Evolutionary conservation across 2,113 vertebrate species (phyloP), one percentile per base, ranked within the genome.

Genomic region (Pseudopodoces humilis): DNA sequence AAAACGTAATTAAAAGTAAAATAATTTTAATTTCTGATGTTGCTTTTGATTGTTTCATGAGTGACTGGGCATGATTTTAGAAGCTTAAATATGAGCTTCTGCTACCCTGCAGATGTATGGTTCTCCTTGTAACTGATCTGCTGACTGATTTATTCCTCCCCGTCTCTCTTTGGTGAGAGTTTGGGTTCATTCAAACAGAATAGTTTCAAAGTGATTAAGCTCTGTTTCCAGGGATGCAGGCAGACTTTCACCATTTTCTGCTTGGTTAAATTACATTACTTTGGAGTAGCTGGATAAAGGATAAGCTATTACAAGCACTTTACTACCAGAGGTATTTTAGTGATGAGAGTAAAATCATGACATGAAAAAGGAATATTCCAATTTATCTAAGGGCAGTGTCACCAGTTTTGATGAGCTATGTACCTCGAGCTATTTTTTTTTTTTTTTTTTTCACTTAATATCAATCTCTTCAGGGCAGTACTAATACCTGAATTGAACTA

Each of bases 221-320:
- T 63, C 39, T 5, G 7, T 88, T 87, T 91, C 46, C 59, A 60
- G 59, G 72, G 41, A 43, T 92, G 59, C 35, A 49, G 20, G 58
- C 86, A 91, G 75, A 74, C 67, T 90, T 90, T 71, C 63, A 90
- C 67, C 65, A 94, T 90, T 88, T 96, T 96, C 76, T 95, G 55
- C 84, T 80, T 92, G 71, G 71, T 92, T 96, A 94, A 94, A 86
- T 88, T 86, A 59, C 15, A 44, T 86, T 84, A 55, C 58, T 44
- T 53, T 70, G 60, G 71, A 86, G 28, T 87, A 91, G 75, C 23
- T 65, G 47, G 19, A 60, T 79, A 64, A 50, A 92, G 89, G 89
- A 88, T 52, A 77, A 88, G 9, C 44, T 88, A 71, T 76, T 70
- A 56, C 50, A 80, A 77, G 35, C 30, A 46, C 43, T 94, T 86